Conservation (phyloP, 2,888 invertebrate species). For the Apoderus coryli region DNA sequence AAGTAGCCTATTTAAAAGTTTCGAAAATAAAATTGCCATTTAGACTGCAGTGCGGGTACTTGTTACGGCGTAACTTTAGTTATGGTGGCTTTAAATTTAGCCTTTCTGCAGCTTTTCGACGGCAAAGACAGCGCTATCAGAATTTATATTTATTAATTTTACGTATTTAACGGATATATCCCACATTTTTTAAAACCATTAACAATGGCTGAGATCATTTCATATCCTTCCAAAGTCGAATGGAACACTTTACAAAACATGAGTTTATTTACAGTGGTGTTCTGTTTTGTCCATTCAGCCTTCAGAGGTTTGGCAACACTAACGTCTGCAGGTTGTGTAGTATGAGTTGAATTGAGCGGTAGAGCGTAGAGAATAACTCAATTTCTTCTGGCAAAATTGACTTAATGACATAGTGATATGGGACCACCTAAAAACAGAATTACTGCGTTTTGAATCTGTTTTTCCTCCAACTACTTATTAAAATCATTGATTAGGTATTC, state of each 20-base stretch:
- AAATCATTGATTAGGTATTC: constrained; percentile 15
- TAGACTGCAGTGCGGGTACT: too few species aligned
- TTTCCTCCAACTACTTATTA: constrained; percentile 13
- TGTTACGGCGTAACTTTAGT: too few species aligned
- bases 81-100: too few species aligned
- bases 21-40: too few species aligned
- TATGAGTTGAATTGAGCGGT: constrained; percentile 2
- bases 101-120: too few species aligned
- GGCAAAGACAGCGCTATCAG: too few species aligned
- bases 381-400: constrained; percentile 1
- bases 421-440: constrained; percentile 12
- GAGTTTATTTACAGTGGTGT: constrained; percentile 2
- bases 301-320: constrained; percentile 1
- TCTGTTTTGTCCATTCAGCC: background rate
- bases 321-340: constrained; percentile 3
- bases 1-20: too few species aligned
- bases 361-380: constrained; percentile 1
- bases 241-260: constrained; percentile 1
- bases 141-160: too few species aligned
- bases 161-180: too few species aligned
- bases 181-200: constrained; percentile 3
- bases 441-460: constrained; percentile 14
- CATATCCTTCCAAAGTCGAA: constrained; percentile 1
- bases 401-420: constrained; percentile 5
- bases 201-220: constrained; percentile 2